Evolutionary conservation across 2,113 vertebrate genomes (phyloP).

Genomic region (Macrotus californicus): DNA sequence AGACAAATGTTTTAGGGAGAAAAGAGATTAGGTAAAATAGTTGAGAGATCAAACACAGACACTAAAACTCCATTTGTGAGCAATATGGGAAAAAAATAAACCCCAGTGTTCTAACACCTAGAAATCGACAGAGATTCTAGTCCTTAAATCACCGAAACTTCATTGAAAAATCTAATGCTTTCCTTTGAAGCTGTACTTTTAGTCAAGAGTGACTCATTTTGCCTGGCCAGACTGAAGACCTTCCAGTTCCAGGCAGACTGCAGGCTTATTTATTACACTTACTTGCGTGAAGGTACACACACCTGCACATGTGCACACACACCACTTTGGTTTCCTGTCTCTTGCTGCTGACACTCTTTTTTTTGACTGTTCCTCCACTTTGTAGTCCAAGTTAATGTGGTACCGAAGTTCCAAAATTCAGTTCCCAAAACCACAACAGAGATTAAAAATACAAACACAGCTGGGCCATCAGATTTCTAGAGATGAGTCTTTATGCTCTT

Average conservation of each 20-base stretch:
- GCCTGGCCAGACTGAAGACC: background rate
- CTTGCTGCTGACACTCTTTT: background rate
- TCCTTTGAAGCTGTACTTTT: background rate
- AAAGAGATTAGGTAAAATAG: background rate
- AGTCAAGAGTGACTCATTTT: background rate
- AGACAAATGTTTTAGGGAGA: background rate
- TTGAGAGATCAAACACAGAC: background rate
- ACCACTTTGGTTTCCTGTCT: background rate
- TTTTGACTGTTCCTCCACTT: background rate
- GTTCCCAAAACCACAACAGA: slow-evolving; percentile 12
- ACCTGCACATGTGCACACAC: background rate
- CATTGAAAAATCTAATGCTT: background rate
- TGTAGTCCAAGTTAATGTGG: slow-evolving; percentile 1
- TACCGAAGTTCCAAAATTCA: background rate
- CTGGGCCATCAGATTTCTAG: slow-evolving; percentile 11
- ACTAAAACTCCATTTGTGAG: background rate
- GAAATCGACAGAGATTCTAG: background rate
- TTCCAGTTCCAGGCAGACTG: background rate
- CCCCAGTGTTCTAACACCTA: background rate
- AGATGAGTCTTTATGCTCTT: slow-evolving; percentile 30
- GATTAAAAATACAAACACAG: slow-evolving; percentile 11
- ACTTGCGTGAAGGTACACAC: too few relatives aligned
- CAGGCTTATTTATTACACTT: background rate
- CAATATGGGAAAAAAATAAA: background rate
- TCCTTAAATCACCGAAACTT: background rate